phyloP scores from a whole-genome alignment of 2,113 vertebrate species.

The Gobius niger region DNA sequence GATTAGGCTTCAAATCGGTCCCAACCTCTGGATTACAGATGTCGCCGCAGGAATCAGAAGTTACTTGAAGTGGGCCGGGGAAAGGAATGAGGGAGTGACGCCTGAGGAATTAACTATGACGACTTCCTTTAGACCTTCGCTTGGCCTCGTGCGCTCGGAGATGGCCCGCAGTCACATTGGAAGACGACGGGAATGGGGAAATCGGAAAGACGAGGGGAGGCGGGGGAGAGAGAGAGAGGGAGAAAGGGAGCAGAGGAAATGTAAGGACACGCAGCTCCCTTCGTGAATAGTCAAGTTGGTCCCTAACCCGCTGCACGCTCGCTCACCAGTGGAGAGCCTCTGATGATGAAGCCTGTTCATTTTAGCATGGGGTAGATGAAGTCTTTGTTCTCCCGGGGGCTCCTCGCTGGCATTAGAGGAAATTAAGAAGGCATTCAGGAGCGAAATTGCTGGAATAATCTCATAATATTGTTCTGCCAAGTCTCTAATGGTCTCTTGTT shows the following conservation, averaged over 20 bases:
- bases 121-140: conserved; percentile 40
- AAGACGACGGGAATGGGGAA: conserved; percentile 41
- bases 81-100: conserved; percentile 8
- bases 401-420: conserved; percentile 13
- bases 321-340: background rate
- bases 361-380: conserved; percentile 15
- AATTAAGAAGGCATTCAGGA: conserved; percentile 15
- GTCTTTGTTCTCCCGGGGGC: conserved; percentile 22
- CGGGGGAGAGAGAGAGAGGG: background rate
- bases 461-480: background rate
- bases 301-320: background rate
- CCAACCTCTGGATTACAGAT: conserved; percentile 54
- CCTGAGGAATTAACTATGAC: conserved; percentile 53
- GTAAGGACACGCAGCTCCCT: conserved; percentile 38
- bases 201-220: conserved; percentile 34
- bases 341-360: conserved; percentile 12
- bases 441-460: conserved; percentile 10
- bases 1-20: conserved; percentile 48
- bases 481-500: conserved; percentile 21
- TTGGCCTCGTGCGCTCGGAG: conserved; percentile 18
- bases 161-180: conserved; percentile 31
- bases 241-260: conserved; percentile 12
- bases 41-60: conserved; percentile 15
- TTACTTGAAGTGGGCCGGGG: conserved; percentile 39
- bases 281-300: conserved; percentile 4